phyloP scores from a whole-genome alignment of 2,888 invertebrate genomes.

The Fragum fragum region DNA sequence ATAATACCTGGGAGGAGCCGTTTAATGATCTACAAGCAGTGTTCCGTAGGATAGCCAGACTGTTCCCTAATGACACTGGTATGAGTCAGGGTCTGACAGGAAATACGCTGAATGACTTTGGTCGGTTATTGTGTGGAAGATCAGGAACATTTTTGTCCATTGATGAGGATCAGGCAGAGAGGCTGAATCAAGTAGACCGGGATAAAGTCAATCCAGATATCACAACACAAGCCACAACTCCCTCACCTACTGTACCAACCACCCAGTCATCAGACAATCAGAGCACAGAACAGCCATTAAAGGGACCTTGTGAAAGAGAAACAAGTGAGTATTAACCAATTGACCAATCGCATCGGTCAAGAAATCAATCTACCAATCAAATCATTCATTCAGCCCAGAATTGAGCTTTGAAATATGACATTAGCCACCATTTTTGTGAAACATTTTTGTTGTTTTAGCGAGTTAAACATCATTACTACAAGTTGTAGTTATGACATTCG shows the following conservation, averaged over 20 bases:
- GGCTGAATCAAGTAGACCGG: conserved; percentile 27
- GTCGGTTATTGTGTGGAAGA: conserved; percentile 59
- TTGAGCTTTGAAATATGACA: too few relatives aligned
- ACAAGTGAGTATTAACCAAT: not conserved
- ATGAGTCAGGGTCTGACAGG: not conserved
- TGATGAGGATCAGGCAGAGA: conserved; percentile 40
- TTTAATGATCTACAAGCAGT: conserved; percentile 12
- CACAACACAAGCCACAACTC: not conserved
- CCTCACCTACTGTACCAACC: not conserved
- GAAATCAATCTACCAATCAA: too few relatives aligned
- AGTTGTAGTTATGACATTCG: too few relatives aligned
- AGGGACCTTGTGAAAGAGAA: conserved; percentile 15
- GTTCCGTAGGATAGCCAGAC: not conserved
- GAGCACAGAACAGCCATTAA: not conserved
- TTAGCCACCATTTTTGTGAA: too few relatives aligned
- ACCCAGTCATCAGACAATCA: conserved; percentile 9
- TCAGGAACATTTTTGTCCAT: conserved; percentile 41
- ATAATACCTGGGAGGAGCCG: conserved; percentile 8
- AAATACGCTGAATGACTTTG: conserved; percentile 11
- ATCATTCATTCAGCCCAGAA: too few relatives aligned
- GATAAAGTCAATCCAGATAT: conserved; percentile 36
- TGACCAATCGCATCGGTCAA: too few relatives aligned
- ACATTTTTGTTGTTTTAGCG: too few relatives aligned
- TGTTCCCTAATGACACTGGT: not conserved
- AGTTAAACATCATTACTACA: too few relatives aligned